Base-by-base conservation (phyloP, 2,888 invertebrate species). In the Ischnus inquisitorius region DNA sequence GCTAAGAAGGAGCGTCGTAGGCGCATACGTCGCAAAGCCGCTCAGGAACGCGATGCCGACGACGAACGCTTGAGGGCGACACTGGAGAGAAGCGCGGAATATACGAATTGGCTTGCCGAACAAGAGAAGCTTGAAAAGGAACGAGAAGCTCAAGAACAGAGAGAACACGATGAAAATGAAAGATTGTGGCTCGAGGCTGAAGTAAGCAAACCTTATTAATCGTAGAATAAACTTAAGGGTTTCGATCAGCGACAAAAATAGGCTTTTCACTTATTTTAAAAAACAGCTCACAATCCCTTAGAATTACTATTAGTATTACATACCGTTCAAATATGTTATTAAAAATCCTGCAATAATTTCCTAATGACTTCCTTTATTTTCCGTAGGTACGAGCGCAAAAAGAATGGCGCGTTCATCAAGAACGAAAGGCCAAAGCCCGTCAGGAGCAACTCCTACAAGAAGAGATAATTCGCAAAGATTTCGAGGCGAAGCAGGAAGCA, bases 1-100 rank as follows among this genome's bases (percentile, higher is more conserved):
- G 96, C 95, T 0, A 97, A 97, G 94, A 97, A 95, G 90, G 94
- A 95, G 89, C 95, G 97, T 93, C 95, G 97, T 82, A 96, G 96
- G 92, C 95, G 95, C 79, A 94, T 96, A 82, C 94, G 97, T 68
- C 96, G 94, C 85, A 90, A 92, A 87, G 89, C 92, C 75, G 97
- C 97, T 1, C 94, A 93, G 87, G 92, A 95, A 89, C 95, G 95
- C 86, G 96, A 96, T 91, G 92, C 83, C 14, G 91, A 94, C 85
- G 90, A 92, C 67, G 96, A 97, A 1, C 94, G 93, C 85, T 91
- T 95, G 90, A 94, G 95, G 89, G 95, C 96, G 92, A 92, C 88
- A 88, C 89, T 90, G 0, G 90, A 91, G 48, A 79, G 86, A 14
- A 89, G 86, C 87, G 89, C 87, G 80, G 90, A 90, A 5, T 96